phyloP scores from a whole-genome alignment of 2,888 invertebrate genomes.

The Apotomis turbidana region DNA sequence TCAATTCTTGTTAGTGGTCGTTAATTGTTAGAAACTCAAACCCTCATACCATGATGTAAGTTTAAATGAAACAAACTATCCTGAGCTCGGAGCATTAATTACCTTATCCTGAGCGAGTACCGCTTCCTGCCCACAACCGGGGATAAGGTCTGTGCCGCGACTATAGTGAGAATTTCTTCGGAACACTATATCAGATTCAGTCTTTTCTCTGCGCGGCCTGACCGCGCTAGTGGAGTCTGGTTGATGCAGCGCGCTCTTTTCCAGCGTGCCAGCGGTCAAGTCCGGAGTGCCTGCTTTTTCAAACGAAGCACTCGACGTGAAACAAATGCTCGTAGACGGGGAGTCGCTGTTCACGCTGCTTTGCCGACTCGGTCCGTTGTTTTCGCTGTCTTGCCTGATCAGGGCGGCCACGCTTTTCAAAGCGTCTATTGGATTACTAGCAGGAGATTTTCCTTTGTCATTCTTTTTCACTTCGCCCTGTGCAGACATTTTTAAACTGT shows the following conservation, averaged over 20 bases:
- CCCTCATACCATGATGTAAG: slow-evolving; percentile 77
- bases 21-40: slow-evolving; percentile 67
- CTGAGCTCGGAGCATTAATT: slow-evolving; percentile 78
- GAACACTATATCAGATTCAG: slow-evolving; percentile 93
- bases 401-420: slow-evolving; percentile 74
- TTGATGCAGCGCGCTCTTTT: slow-evolving; percentile 57
- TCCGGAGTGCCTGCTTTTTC: slow-evolving; percentile 72
- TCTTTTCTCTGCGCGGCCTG: slow-evolving; percentile 92
- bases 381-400: slow-evolving; percentile 72
- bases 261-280: slow-evolving; percentile 67
- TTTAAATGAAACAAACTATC: slow-evolving; percentile 74
- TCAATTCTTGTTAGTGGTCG: slow-evolving; percentile 41
- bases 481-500: slow-evolving; percentile 76
- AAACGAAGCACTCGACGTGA: slow-evolving; percentile 65
- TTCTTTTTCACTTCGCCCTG: slow-evolving; percentile 70
- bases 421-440: slow-evolving; percentile 74
- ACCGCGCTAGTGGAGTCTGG: slow-evolving; percentile 73
- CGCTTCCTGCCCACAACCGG: slow-evolving; percentile 81
- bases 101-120: slow-evolving; percentile 82
- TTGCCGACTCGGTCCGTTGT: slow-evolving; percentile 68
- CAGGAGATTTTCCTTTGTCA: slow-evolving; percentile 62
- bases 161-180: slow-evolving; percentile 82
- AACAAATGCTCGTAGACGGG: slow-evolving; percentile 74
- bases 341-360: slow-evolving; percentile 75
- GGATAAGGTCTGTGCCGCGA: slow-evolving; percentile 72